Evolutionary conservation across 2,888 invertebrate species (phyloP), one percentile per base, ranked within the genome.

Genomic region (Erebia palarica): DNA sequence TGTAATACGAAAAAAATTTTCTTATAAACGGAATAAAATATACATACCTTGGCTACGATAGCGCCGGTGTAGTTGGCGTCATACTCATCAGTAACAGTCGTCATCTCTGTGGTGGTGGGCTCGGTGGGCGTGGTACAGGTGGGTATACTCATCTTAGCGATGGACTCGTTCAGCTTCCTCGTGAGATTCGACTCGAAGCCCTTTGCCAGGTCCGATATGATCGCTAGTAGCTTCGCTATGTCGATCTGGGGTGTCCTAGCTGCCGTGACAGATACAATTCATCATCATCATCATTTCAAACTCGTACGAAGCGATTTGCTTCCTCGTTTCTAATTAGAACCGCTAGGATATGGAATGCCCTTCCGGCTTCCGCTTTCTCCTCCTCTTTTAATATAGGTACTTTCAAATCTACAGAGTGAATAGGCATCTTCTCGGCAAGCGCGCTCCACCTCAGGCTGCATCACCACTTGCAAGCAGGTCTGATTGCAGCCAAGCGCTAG

Each of bases 161-260:
- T 68, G 0, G 84, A 80, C 70, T 80, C 75, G 55, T 87, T 87
- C 27, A 88, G 79, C 44, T 79, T 72, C 3, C 72, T 64, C 0
- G 84, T 83, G 36, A 88, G 73, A 65, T 88, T 85, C 14, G 83
- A 78, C 51, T 85, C 85, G 70, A 86, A 87, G 13, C 86, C 85
- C 49, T 78, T 78, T 0, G 85, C 84, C 36, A 86, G 70, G 21
- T 83, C 83, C 0, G 82, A 77, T 0, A 86, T 78, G 2, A 87
- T 79, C 0, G 74, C 78, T 27, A 86, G 70, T 9, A 87, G 76
- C 11, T 78, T 78, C 2, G 81, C 81, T 1, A 86, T 77, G 67
- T 85, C 81, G 13, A 84, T 73, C 1, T 73, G 51, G 8, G 58
- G 61, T 1, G 73, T 57, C 10, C 53, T 68, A 7, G 49, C 55